Evolutionary conservation across 2,797 vertebrate genomes (phyloP), one percentile per base, ranked within the genome.

Genomic region (Cossypha heuglini): DNA sequence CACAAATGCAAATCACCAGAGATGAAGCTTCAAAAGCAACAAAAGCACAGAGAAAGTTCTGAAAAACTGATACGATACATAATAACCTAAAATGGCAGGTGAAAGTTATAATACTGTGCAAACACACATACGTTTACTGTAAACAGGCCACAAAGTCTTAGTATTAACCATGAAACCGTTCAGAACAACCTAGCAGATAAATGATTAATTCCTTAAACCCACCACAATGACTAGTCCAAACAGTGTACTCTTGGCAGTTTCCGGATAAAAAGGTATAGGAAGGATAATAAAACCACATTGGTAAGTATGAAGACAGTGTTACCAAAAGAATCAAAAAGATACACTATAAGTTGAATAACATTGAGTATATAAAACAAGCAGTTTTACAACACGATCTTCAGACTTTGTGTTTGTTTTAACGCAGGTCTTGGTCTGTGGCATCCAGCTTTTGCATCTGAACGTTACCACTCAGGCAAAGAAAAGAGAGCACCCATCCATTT

Each of bases 401-500:
- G 94, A 87, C 77, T 91, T 62, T 80, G 69, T 86, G 63, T 86
- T 67, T 91, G 89, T 43, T 86, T 88, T 89, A 89, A 75, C 1
- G 78, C 54, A 81, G 95, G 85, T 97, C 94, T 88, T 85, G 88
- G 52, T 92, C 88, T 84, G 86, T 54, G 11, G 89, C 92, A 88
- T 96, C 95, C 95, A 87, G 80, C 80, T 86, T 90, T 80, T 58
- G 93, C 58, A 59, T 85, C 64, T 78, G 80, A 69, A 57, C 18
- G 33, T 84, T 86, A 94, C 78, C 90, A 42, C 61, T 84, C 40
- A 6, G 63, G 74, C 77, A 83, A 87, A 88, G 78, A 76, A 72
- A 88, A 91, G 33, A 92, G 93, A 97, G 93, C 94, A 92, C 89
- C 85, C 84, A 84, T 93, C 96, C 95, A 63, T 79, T 62, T 55